A percentile compares a stretch with the other conserved stretches of the same genome.
Conservation (phyloP, 2,113 vertebrate species). For the Anarhynchus alexandrinus region DNA sequence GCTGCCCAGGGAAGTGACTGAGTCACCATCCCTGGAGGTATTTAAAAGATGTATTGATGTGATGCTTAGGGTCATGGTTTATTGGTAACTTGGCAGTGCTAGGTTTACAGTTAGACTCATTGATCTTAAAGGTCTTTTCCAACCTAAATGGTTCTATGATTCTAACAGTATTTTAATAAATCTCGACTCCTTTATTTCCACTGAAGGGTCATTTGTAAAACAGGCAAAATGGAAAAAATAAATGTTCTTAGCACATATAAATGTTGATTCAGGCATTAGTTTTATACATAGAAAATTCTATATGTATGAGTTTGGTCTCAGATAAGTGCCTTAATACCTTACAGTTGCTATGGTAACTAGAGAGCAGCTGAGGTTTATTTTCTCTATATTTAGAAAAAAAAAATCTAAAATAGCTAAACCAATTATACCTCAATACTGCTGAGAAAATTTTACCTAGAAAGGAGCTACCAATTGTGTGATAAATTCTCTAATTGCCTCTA, state of each 20-base stretch:
- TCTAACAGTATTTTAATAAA: neutral
- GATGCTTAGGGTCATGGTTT: neutral
- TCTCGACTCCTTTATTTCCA: neutral
- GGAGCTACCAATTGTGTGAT: neutral
- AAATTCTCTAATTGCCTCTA: neutral
- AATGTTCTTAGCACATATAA: neutral
- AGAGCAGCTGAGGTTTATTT: constrained; percentile 26
- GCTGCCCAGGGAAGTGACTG: neutral
- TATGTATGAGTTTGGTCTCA: neutral
- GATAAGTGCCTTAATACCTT: constrained; percentile 32
- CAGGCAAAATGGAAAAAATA: neutral
- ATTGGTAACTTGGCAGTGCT: neutral
- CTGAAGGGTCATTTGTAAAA: neutral
- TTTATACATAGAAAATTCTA: neutral
- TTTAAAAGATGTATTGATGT: neutral
- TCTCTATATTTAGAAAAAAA: constrained; percentile 36
- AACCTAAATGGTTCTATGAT: neutral
- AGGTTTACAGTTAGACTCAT: accelerated
- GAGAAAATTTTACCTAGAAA: neutral
- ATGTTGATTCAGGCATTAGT: neutral
- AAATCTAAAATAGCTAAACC: neutral
- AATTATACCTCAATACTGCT: neutral
- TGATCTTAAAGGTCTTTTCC: neutral
- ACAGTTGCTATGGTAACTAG: constrained; percentile 58
- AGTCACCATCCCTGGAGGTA: neutral